phyloP scores from a whole-genome alignment of 2,797 vertebrate genomes.

The Gastrophryne carolinensis region DNA sequence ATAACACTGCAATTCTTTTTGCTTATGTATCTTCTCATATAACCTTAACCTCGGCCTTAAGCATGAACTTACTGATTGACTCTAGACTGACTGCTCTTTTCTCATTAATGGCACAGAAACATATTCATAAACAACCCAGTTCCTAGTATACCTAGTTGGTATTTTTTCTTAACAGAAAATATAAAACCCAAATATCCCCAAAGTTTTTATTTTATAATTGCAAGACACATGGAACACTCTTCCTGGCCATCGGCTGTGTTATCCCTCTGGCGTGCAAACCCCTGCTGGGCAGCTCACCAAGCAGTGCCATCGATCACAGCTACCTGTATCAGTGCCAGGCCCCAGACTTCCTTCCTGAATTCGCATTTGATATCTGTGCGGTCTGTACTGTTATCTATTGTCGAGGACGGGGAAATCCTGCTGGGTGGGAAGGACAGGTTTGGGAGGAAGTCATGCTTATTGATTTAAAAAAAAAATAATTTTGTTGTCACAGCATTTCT shows the following conservation, averaged over 20 bases:
- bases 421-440: not conserved
- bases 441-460: constrained; percentile 10
- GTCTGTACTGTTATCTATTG: constrained; percentile 16
- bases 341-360: constrained; percentile 37
- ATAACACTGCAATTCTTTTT: no score
- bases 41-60: no score
- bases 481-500: constrained; percentile 11
- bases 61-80: no score
- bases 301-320: not conserved
- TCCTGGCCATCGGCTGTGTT: not conserved
- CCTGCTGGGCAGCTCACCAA: not conserved
- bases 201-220: no score
- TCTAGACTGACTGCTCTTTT: no score
- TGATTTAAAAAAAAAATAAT: not conserved
- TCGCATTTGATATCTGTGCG: not conserved
- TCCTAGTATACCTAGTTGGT: no score
- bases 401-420: constrained; percentile 34
- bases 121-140: no score
- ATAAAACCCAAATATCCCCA: no score
- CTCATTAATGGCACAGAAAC: no score
- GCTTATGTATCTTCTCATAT: no score
- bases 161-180: no score
- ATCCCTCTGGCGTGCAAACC: not conserved
- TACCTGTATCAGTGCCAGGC: constrained; percentile 25
- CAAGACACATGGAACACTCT: no score